Conservation (phyloP, 2,888 invertebrate species). For the Spilarctia lutea region DNA sequence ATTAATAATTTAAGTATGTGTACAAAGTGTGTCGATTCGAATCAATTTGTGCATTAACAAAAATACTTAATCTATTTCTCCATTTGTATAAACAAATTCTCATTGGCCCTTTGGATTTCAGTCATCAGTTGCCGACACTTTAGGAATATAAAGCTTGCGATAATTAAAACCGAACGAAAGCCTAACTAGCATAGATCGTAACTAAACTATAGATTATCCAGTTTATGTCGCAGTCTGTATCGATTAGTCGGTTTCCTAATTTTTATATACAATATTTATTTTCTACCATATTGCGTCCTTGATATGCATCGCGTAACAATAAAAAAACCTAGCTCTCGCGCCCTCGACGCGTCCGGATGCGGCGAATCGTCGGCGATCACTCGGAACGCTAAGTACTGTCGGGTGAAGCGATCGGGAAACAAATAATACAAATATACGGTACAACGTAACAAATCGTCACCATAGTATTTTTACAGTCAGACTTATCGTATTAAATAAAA, state of each 20-base stretch:
- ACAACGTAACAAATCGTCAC: conserved; percentile 79
- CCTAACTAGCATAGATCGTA: conserved; percentile 83
- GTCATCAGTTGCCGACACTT: conserved; percentile 82
- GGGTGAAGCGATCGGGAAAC: conserved; percentile 80
- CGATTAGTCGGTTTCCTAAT: conserved; percentile 79
- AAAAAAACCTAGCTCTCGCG: conserved; percentile 85
- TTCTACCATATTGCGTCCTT: conserved; percentile 87
- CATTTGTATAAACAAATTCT: conserved; percentile 72
- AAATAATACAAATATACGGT: conserved; percentile 79
- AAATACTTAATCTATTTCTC: conserved; percentile 71
- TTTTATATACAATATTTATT: conserved; percentile 86
- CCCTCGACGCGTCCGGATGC: conserved; percentile 75
- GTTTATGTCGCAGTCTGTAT: conserved; percentile 84
- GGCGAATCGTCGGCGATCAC: conserved; percentile 43
- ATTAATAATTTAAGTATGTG: conserved; percentile 61
- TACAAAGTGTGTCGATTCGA: conserved; percentile 61
- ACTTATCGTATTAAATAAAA: conserved; percentile 86
- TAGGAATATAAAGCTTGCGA: conserved; percentile 82
- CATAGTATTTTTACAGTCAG: conserved; percentile 82
- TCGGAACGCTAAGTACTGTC: conserved; percentile 77
- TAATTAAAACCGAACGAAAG: conserved; percentile 80
- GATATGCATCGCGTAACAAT: conserved; percentile 87
- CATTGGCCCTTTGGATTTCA: conserved; percentile 83
- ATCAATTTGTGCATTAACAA: conserved; percentile 75
- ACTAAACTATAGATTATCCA: conserved; percentile 83